Conservation (phyloP, 2,113 vertebrate species). For the Rhizomys pruinosus region DNA sequence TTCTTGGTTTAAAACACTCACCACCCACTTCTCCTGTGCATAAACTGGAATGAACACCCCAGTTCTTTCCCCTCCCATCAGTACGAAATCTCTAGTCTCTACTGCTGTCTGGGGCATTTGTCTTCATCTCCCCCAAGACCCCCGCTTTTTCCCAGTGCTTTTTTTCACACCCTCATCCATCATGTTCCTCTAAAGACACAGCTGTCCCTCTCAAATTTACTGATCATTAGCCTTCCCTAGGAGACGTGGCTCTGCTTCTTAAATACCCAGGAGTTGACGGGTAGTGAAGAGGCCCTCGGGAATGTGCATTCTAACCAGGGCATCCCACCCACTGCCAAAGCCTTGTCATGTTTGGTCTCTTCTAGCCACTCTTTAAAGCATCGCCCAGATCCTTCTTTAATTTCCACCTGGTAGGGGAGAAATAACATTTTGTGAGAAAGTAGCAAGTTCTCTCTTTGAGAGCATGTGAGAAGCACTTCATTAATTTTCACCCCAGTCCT, state of each 20-base stretch:
- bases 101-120: background rate
- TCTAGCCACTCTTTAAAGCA: background rate
- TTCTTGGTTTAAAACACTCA: background rate
- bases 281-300: background rate
- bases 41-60: background rate
- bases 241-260: background rate
- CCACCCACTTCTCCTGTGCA: rapidly evolving
- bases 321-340: rapidly evolving
- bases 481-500: conserved; percentile 63
- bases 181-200: background rate
- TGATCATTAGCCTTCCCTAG: background rate
- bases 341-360: background rate
- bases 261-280: background rate
- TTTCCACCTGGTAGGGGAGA: conserved; percentile 18
- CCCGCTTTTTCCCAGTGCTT: background rate
- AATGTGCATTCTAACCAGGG: background rate
- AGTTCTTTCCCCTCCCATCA: background rate
- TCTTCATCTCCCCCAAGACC: background rate
- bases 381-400: background rate
- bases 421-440: conserved; percentile 24
- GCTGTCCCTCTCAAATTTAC: background rate
- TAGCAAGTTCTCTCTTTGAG: conserved; percentile 41
- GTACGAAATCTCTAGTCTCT: background rate
- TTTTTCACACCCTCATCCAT: background rate
- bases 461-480: conserved; percentile 58